Percentiles rank a stretch among this genome's conserved stretches.
These are phyloP conservation scores for Molorchus minor DNA, from an alignment of 2,888 invertebrate species.

Conservation along the genomic window DNA sequence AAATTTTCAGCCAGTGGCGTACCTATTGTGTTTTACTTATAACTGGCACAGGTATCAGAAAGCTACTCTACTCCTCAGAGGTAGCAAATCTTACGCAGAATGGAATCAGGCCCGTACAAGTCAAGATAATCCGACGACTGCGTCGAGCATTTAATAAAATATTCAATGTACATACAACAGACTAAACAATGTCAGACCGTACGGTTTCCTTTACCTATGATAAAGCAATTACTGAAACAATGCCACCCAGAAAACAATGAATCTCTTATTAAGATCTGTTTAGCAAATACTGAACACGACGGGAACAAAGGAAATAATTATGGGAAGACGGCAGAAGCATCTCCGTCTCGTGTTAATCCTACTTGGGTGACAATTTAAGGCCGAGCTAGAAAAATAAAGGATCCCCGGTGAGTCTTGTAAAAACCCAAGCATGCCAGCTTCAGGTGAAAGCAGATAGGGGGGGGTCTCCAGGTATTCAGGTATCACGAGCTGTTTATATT, in stretches of 20 bases:
- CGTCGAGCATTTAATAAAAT: neutral
- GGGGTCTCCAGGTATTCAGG: slow-evolving; percentile 2
- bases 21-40: too few species aligned
- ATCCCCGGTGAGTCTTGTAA: neutral
- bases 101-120: too few species aligned
- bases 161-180: neutral
- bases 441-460: too few species aligned
- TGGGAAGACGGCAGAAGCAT: slow-evolving; percentile 44
- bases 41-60: too few species aligned
- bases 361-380: slow-evolving; percentile 8
- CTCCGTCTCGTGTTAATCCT: slow-evolving; percentile 37
- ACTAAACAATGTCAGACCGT: neutral
- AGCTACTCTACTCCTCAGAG: too few species aligned
- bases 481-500: slow-evolving; percentile 4
- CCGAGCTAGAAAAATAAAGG: slow-evolving; percentile 3
- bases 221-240: slow-evolving; percentile 44
- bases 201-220: slow-evolving; percentile 29
- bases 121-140: neutral
- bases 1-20: too few species aligned
- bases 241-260: slow-evolving; percentile 35
- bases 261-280: slow-evolving; percentile 40
- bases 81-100: too few species aligned
- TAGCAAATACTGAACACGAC: slow-evolving; percentile 36
- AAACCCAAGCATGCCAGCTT: too few species aligned
- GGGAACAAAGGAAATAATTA: slow-evolving; percentile 42